Evolutionary conservation across 2,113 vertebrate species (phyloP).

Genomic region (Sylvilagus bachmani): DNA sequence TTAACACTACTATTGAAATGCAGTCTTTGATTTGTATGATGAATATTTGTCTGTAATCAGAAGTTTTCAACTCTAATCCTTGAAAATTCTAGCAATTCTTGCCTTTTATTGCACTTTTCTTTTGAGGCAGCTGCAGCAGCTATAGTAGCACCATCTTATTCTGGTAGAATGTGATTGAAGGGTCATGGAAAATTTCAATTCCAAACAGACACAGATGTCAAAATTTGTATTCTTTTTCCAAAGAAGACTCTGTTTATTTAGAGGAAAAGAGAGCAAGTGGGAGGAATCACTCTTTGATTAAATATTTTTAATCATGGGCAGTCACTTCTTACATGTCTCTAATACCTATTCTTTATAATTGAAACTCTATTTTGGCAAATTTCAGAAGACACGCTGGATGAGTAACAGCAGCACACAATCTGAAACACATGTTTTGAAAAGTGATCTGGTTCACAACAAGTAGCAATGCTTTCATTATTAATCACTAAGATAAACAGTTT

Average conservation of each 20-base stretch:
- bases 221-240: not conserved
- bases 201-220: not conserved
- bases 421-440: constrained; percentile 33
- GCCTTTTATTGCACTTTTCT: not conserved
- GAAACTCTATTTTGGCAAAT: constrained; percentile 24
- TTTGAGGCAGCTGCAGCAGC: not conserved
- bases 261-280: not conserved
- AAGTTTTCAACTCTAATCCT: constrained; percentile 29
- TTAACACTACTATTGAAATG: not conserved
- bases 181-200: constrained; percentile 24
- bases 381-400: not conserved
- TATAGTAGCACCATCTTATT: too few species aligned
- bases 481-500: not conserved
- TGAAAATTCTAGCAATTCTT: not conserved
- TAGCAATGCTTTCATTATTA: not conserved
- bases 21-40: constrained; percentile 48
- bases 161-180: not conserved
- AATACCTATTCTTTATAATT: not conserved
- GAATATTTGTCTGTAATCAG: not conserved
- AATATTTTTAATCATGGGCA: constrained; percentile 20
- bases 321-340: not conserved
- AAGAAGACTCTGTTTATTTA: not conserved
- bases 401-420: not conserved
- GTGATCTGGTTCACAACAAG: not conserved
- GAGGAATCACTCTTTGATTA: not conserved